Conservation (phyloP, 2,888 invertebrate species). For the Aporophyla nigra region DNA sequence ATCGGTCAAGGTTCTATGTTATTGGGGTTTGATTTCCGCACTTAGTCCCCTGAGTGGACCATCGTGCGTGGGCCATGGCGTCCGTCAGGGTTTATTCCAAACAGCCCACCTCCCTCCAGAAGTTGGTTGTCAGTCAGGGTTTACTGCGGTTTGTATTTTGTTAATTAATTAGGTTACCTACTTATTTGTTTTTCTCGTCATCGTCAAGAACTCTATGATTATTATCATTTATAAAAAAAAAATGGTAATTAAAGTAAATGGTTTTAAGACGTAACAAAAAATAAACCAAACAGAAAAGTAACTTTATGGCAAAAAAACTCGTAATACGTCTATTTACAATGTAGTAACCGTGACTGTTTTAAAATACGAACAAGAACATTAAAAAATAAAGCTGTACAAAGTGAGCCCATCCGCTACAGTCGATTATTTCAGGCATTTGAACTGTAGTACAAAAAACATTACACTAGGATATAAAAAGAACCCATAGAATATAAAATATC, state of each 20-base stretch:
- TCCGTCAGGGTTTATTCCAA: too few species aligned
- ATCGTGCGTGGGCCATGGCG: too few species aligned
- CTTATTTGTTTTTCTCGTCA: not conserved
- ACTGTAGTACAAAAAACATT: not conserved
- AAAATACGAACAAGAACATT: not conserved
- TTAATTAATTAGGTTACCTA: not conserved
- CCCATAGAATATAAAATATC: not conserved
- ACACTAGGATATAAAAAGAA: not conserved
- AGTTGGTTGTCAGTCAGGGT: not conserved
- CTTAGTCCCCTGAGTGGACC: too few species aligned
- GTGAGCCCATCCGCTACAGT: conserved; percentile 1
- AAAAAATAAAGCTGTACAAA: not conserved
- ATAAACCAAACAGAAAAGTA: not conserved
- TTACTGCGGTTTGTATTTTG: not conserved
- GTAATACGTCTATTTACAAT: not conserved
- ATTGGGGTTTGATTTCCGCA: too few species aligned
- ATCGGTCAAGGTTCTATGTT: not conserved
- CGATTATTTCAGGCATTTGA: not conserved
- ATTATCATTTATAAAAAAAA: too few species aligned
- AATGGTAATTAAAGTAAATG: not conserved
- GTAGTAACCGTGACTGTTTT: not conserved
- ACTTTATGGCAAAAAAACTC: not conserved
- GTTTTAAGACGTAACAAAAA: not conserved
- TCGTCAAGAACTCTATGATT: not conserved
- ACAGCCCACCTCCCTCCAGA: too few species aligned